These are phyloP conservation scores for Sceliomorpha sp. DNA, from an alignment of 2,888 invertebrate species.

Conservation along the genomic window DNA sequence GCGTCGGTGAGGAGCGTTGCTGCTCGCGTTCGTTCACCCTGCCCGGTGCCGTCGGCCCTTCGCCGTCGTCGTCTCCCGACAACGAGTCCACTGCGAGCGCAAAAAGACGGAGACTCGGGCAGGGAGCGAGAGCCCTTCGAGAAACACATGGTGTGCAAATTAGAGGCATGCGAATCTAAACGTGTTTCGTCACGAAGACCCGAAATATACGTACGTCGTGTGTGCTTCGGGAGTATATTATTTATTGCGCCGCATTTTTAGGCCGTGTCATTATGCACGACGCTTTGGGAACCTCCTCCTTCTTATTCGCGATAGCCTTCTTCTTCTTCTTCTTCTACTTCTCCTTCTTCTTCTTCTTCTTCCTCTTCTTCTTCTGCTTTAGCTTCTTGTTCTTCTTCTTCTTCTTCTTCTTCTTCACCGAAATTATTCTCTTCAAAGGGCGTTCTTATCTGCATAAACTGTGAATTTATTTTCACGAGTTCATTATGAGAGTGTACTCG, in stretches of 20 bases:
- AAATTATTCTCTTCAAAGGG: too few relatives aligned
- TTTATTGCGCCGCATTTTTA: constrained; percentile 49
- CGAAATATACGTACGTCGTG: constrained; percentile 1
- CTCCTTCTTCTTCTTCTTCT: too few relatives aligned
- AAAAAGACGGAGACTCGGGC: constrained; percentile 36
- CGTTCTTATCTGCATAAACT: too few relatives aligned
- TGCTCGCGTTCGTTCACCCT: constrained; percentile 70
- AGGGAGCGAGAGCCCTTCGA: constrained; percentile 50
- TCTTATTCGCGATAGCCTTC: too few relatives aligned
- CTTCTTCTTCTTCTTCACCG: too few relatives aligned
- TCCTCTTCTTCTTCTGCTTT: too few relatives aligned
- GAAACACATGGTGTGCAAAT: constrained; percentile 56
- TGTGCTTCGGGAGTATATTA: constrained; percentile 27
- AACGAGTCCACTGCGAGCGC: constrained; percentile 59
- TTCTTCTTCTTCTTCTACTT: too few relatives aligned
- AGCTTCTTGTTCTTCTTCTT: too few relatives aligned
- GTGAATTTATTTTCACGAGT: too few relatives aligned
- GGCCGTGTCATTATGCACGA: constrained; percentile 37
- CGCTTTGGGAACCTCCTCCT: constrained; percentile 32
- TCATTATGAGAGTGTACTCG: too few relatives aligned
- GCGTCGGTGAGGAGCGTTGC: constrained; percentile 60
- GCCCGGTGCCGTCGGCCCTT: constrained; percentile 73
- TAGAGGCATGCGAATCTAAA: constrained; percentile 56
- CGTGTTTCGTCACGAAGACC: constrained; percentile 24
- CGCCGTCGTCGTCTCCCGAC: constrained; percentile 70